These are phyloP conservation scores for Notodonta dromedarius DNA, from an alignment of 2,888 invertebrate species.

Conservation along the genomic window DNA sequence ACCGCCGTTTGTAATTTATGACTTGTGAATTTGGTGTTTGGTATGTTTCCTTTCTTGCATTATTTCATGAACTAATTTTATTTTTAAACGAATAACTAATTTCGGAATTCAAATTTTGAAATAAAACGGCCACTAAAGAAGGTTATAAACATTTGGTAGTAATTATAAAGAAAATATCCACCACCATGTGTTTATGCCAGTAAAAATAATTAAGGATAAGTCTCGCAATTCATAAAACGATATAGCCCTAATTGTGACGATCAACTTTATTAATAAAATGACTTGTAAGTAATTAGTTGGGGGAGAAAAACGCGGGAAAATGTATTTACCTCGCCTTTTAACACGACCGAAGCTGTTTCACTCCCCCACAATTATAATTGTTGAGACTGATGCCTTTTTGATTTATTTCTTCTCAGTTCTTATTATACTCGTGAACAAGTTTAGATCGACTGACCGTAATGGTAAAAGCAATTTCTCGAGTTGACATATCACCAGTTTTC, in stretches of 20 bases:
- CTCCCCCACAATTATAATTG: constrained; percentile 73
- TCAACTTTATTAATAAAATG: constrained; percentile 79
- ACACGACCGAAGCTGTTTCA: constrained; percentile 72
- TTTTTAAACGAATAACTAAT: background rate
- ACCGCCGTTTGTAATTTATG: constrained; percentile 74
- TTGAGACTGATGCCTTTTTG: constrained; percentile 64
- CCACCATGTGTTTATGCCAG: constrained; percentile 10
- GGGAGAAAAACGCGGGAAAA: constrained; percentile 80
- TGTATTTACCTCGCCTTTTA: constrained; percentile 74
- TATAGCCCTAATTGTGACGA: constrained; percentile 72
- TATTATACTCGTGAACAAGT: too few relatives aligned
- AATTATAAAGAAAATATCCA: background rate
- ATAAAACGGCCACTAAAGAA: background rate
- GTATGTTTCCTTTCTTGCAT: constrained; percentile 40
- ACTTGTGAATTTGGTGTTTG: constrained; percentile 60
- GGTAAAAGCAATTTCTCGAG: too few relatives aligned
- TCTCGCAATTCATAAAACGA: constrained; percentile 35
- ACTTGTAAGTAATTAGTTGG: constrained; percentile 79
- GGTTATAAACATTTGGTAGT: background rate
- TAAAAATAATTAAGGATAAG: constrained; percentile 8
- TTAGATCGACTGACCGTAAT: too few relatives aligned
- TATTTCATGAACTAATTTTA: constrained; percentile 9
- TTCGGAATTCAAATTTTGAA: background rate
- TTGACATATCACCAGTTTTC: too few relatives aligned
- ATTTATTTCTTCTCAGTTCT: constrained; percentile 44